phyloP scores from a whole-genome alignment of 37 sponge, comb jelly and placozoan species.

The Dysidea cf. avara region DNA sequence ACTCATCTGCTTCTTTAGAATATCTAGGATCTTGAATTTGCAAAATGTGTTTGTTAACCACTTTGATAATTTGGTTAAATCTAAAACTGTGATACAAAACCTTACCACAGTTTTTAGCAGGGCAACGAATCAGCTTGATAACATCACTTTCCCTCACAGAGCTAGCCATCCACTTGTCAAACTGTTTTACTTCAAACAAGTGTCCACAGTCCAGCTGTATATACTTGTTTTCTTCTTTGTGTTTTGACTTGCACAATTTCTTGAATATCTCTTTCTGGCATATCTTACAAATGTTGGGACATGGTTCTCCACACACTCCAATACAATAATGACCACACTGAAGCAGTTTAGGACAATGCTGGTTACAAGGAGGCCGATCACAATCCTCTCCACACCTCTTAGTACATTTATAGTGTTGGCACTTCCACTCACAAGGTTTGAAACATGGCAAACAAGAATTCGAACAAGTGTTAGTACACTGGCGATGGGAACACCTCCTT shows the following conservation, averaged over 20 bases:
- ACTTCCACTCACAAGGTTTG: slow-evolving; percentile 82
- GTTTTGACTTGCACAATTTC: too few species aligned
- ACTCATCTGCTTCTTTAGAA: too few species aligned
- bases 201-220: too few species aligned
- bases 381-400: slow-evolving; percentile 74
- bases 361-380: slow-evolving; percentile 72
- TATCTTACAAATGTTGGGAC: slow-evolving; percentile 65
- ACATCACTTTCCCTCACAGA: too few species aligned
- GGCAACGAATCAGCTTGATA: too few species aligned
- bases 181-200: slow-evolving; percentile 74
- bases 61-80: too few species aligned
- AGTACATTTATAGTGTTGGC: slow-evolving; percentile 69
- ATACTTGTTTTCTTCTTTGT: too few species aligned
- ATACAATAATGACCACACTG: slow-evolving; percentile 79
- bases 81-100: too few species aligned
- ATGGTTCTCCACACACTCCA: slow-evolving; percentile 86
- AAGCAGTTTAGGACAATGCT: slow-evolving; percentile 34
- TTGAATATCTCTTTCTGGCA: slow-evolving; percentile 39
- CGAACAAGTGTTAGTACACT: slow-evolving; percentile 69
- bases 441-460: slow-evolving; percentile 66
- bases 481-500: slow-evolving; percentile 73
- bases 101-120: too few species aligned
- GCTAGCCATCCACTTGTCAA: slow-evolving; percentile 81
- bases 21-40: too few species aligned
- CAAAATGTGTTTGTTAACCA: too few species aligned